phyloP scores from a whole-genome alignment of 2,113 vertebrate species.

The Orientallactaga bullata region DNA sequence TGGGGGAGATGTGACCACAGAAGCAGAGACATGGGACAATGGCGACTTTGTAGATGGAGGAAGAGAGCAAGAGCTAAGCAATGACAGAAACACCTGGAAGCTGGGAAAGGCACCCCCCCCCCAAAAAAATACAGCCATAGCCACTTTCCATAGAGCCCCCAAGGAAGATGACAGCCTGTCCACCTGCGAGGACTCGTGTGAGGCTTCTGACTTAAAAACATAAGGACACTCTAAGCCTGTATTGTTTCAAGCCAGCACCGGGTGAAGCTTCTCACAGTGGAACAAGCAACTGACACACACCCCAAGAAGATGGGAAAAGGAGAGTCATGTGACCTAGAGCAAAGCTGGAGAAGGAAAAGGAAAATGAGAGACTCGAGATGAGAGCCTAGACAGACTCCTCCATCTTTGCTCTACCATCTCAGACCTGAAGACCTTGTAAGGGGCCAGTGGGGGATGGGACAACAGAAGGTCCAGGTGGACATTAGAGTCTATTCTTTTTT shows the following conservation, averaged over 20 bases:
- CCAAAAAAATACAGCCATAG: no score
- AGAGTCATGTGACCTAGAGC: neutral
- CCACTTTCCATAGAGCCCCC: no score
- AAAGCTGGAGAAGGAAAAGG: neutral
- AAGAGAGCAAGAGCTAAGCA: neutral
- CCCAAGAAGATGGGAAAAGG: neutral
- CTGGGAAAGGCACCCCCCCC: neutral
- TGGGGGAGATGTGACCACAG: neutral
- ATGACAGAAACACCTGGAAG: neutral
- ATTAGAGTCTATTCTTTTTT: neutral
- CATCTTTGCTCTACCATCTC: neutral
- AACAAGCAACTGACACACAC: neutral
- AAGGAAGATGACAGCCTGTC: neutral
- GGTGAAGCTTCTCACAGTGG: neutral
- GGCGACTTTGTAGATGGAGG: neutral
- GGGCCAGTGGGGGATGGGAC: accelerated
- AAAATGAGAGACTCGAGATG: neutral
- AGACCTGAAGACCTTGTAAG: neutral
- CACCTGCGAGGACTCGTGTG: neutral
- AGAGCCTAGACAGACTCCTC: neutral
- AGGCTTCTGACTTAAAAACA: neutral
- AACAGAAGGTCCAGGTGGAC: neutral
- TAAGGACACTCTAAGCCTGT: neutral
- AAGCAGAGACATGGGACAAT: neutral
- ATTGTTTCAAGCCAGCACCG: neutral